phyloP scores from a whole-genome alignment of 2,113 vertebrate species.

The Hucho hucho region DNA sequence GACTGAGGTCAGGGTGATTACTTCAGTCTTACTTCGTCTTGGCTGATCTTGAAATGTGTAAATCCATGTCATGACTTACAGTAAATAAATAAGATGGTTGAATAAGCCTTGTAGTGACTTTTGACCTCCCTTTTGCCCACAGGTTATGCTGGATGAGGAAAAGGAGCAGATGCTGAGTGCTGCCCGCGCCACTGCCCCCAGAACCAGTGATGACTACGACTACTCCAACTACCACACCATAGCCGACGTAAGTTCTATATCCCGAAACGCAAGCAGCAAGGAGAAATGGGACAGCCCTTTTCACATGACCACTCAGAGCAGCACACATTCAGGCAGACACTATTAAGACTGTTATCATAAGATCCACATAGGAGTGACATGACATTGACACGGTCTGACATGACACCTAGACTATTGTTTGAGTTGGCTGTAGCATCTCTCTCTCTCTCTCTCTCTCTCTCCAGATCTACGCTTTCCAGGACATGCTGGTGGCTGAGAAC shows the following conservation, averaged over 20 bases:
- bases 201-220: conserved; percentile 72
- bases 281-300: background rate
- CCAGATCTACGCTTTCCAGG: conserved; percentile 89
- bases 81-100: background rate
- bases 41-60: conserved; percentile 3
- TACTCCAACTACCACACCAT: conserved; percentile 83
- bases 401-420: no score
- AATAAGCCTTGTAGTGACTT: background rate
- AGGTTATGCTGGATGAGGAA: conserved; percentile 82
- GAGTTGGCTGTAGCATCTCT: no score
- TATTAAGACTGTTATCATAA: background rate
- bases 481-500: conserved; percentile 80
- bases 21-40: background rate
- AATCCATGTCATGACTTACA: background rate
- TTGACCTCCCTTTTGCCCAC: background rate
- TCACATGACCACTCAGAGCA: background rate
- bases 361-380: no score
- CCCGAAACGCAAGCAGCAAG: background rate
- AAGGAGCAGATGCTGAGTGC: conserved; percentile 69
- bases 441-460: no score
- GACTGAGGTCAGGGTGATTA: background rate
- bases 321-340: background rate
- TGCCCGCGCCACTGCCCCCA: conserved; percentile 44
- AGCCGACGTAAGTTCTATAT: conserved; percentile 69
- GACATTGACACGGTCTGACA: no score